Evolutionary conservation across 30 jellyfish, hydroid and myxozoan genomes (phyloP), one percentile per base, ranked within the genome.

Genomic region (Nemopilema nomurai): DNA sequence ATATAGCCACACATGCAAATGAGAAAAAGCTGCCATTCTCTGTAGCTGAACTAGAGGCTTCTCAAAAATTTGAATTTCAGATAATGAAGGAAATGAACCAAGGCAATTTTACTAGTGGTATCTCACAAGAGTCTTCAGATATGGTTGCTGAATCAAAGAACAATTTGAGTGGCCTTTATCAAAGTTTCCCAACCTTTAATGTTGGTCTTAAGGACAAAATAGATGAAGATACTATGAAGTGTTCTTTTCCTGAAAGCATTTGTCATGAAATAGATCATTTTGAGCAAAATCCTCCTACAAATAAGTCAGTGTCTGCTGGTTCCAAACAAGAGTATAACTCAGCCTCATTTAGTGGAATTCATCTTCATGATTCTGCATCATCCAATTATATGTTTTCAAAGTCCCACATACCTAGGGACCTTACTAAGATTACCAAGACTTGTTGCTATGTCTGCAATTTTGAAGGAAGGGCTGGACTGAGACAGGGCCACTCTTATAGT

Each of bases 11-110:
- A 13, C 23, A 49, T 30, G 75, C 83, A 1, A 51, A 30, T 30
- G 83, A 71, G 77, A 70, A 50, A 28, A 65, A 51, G 17, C 75
- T 70, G 86, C 96, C 96, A 29, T 87, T 78, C 74, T 77, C 96
- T n/a, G 83, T 68, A 0, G 84, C 80, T 31, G 96, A 87, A 51
- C 73, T 87, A 19, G 86, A 87, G 31, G 87, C 83, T 7, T 53
- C 90, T 16, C 96, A 87, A 66, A 72, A 76, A 21, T 72, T 32
- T 71, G 96, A 87, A 50, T 53, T 87, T 27, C 90, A 87, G 30
- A 53, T 77, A 52, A 53, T 78, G 22, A 41, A 74, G 19, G 67
- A 33, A 18, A 81, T 69, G 32, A 27, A 6, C 57, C 8, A 18
- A 53, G 70, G 53, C 49, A 16, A 65, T 0, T 18, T 22, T n/a